phyloP scores from a whole-genome alignment of 92 coral and sea anemone genomes.

The Parazoanthus swiftii region DNA sequence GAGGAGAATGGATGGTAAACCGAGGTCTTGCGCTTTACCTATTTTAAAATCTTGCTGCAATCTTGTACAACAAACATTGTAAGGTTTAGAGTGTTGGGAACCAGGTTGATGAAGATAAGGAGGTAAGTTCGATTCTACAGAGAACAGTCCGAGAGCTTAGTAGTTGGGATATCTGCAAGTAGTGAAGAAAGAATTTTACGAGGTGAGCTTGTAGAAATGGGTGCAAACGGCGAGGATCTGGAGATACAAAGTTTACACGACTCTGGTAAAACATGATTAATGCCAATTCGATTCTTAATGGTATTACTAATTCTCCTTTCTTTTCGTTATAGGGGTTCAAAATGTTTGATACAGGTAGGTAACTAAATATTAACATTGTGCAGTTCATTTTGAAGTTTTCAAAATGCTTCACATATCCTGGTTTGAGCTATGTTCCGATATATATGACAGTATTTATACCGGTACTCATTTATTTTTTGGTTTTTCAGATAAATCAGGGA shows the following conservation, averaged over 20 bases:
- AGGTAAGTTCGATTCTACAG: no score
- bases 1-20: no score
- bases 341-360: slow-evolving; percentile 88
- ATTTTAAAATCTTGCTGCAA: no score
- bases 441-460: neutral
- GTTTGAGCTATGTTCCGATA: neutral
- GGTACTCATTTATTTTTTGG: neutral
- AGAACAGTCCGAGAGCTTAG: neutral
- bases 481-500: slow-evolving; percentile 82
- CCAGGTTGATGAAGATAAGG: no score
- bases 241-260: neutral
- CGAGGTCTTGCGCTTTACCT: no score
- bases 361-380: slow-evolving; percentile 6
- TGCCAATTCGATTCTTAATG: neutral
- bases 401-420: neutral
- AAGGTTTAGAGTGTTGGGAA: neutral
- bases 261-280: neutral
- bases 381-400: neutral
- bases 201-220: neutral
- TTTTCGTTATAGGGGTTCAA: slow-evolving; percentile 74
- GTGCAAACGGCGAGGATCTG: no score
- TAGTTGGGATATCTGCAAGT: neutral
- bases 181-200: neutral
- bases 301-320: neutral
- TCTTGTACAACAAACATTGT: no score